Evolutionary conservation across 1,140 invertebrate genomes (phyloP), one percentile per base, ranked within the genome.

Genomic region (Coenobita brevimanus): DNA sequence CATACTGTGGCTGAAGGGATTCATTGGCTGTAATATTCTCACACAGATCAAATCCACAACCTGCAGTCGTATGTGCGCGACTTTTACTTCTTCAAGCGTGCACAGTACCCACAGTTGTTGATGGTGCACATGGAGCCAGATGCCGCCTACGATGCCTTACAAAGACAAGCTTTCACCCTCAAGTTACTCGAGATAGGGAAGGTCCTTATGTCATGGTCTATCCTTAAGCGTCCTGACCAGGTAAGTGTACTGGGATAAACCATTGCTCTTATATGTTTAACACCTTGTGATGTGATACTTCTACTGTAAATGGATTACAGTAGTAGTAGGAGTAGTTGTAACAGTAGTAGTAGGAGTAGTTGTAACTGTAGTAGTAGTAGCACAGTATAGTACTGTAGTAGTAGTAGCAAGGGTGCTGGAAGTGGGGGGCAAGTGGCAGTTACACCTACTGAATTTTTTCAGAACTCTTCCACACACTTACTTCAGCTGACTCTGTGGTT

Each of bases 141-240:
- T 41, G 96, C 97, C 89, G 99, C 98, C 0, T 97, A 97, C 91
- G 95, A 97, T 91, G 97, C 97, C 13, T 92, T 99, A 17, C 98
- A 99, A 92, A 95, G 95, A 91, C 97, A 99, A 92, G 97, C 99
- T 91, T 94, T 99, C 57, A 94, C 96, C 64, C 95, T 98, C 90
- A 99, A 99, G 92, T 99, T 99, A 92, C 96, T 99, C 0, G 99
- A 99, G 93, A 97, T 98, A 85, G 98, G 99, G 24, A 99, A 99
- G 92, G 94, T 95, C 3, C 91, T 95, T 67, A 93, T 95, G 86
- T 93, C 93, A 6, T 92, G 93, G 64, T 92, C 93, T 8, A 92
- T 94, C 15, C 91, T 95, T 46, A 92, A 93, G 88, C 92, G 93
- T 76, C 93, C 93, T 50, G 91, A 93, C 57, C 91, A 91, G 90